Conservation (phyloP, 2,888 invertebrate genomes). For the Phymatocera aterrima region DNA sequence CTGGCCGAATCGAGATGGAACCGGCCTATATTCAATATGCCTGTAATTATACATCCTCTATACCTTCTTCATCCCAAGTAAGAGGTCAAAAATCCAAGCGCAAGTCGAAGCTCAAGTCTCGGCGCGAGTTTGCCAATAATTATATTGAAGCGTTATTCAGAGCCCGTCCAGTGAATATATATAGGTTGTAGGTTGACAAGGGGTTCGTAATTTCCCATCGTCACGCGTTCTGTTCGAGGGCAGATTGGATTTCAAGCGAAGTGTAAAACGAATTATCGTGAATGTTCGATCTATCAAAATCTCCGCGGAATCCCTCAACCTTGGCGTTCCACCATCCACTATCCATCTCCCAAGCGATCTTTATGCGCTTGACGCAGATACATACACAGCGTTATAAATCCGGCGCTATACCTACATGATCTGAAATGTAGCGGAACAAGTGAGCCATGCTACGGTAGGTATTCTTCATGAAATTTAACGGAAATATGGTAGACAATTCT, state of each 20-base stretch:
- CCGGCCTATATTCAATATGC: no score
- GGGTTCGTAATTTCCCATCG: slow-evolving; percentile 39
- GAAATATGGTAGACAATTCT: background rate
- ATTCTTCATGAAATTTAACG: slow-evolving; percentile 2
- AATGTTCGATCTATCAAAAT: slow-evolving; percentile 45
- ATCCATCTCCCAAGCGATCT: slow-evolving; percentile 11
- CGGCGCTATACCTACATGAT: background rate
- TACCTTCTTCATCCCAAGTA: no score
- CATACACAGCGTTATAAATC: slow-evolving; percentile 7
- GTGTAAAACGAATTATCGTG: slow-evolving; percentile 44
- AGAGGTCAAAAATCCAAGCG: background rate
- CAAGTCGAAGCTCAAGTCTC: background rate
- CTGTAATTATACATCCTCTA: no score
- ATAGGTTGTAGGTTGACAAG: slow-evolving; percentile 24
- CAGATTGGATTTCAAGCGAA: slow-evolving; percentile 40
- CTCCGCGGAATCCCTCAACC: slow-evolving; percentile 10
- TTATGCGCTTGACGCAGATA: background rate
- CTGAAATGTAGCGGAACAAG: background rate
- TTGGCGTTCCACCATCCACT: no score
- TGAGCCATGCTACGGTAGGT: background rate
- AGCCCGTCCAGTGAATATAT: background rate
- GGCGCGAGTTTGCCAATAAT: slow-evolving; percentile 22
- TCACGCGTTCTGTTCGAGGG: slow-evolving; percentile 36
- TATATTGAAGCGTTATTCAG: slow-evolving; percentile 2
- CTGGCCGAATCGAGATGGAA: no score